phyloP scores from a whole-genome alignment of 1,140 invertebrate species.

The Drosophila nigrodunni region DNA sequence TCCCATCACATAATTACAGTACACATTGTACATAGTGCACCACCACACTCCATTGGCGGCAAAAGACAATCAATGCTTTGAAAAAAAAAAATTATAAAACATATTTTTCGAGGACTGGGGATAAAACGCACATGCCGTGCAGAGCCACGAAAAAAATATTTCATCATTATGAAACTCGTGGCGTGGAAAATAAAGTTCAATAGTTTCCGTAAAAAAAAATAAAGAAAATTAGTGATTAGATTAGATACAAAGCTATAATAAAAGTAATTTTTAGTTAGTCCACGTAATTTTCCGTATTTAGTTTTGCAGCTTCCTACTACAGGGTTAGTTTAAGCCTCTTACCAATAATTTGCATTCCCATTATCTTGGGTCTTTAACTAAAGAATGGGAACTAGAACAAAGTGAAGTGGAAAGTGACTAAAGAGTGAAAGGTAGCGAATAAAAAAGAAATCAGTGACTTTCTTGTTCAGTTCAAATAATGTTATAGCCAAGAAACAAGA shows the following conservation, averaged over 20 bases:
- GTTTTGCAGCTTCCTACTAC: not conserved
- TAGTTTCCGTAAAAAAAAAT: conserved; percentile 25
- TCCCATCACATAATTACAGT: conserved; percentile 32
- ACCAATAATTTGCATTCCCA: too few relatives aligned
- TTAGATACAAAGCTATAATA: not conserved
- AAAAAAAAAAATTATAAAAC: conserved; percentile 41
- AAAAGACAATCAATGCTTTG: conserved; percentile 22
- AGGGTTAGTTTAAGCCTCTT: not conserved
- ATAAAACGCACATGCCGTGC: conserved; percentile 16
- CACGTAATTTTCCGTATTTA: conserved; percentile 6
- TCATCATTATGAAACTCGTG: conserved; percentile 10
- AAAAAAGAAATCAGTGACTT: conserved; percentile 52
- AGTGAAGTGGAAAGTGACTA: not conserved
- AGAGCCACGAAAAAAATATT: conserved; percentile 6
- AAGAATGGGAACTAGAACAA: conserved; percentile 3
- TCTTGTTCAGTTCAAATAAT: conserved; percentile 46
- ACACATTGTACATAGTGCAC: not conserved
- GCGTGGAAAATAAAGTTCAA: conserved; percentile 19
- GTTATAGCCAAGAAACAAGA: conserved; percentile 31
- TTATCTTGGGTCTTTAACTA: too few relatives aligned
- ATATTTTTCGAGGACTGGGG: conserved; percentile 34
- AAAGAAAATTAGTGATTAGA: conserved; percentile 1
- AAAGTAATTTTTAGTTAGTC: not conserved
- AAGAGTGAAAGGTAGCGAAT: conserved; percentile 29
- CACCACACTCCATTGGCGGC: conserved; percentile 5